These are phyloP conservation scores for Leptosomus discolor DNA, from an alignment of 2,113 vertebrate species.

Conservation along the genomic window DNA sequence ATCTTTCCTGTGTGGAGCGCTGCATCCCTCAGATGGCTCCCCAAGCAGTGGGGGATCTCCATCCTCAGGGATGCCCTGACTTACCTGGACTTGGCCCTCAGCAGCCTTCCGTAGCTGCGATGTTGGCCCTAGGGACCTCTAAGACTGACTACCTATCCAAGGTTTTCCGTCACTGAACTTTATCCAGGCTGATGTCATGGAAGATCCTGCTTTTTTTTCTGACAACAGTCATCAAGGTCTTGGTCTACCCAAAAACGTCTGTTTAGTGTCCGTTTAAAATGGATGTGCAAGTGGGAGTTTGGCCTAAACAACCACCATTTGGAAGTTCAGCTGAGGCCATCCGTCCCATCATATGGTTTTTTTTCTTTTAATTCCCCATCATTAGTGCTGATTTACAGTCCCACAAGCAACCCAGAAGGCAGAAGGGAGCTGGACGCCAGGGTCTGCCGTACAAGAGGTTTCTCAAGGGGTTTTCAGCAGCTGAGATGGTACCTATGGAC, in stretches of 20 bases:
- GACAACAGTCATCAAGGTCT: neutral
- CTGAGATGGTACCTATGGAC: neutral
- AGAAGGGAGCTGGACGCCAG: neutral
- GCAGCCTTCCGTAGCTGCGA: neutral
- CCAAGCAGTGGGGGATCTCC: neutral
- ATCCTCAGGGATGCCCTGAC: neutral
- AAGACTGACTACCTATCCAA: neutral
- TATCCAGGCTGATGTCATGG: neutral
- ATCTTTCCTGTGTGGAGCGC: neutral
- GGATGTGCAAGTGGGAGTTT: neutral
- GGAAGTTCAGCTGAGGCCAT: neutral
- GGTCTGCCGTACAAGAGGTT: neutral
- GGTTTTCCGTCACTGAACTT: neutral
- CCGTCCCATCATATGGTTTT: accelerated
- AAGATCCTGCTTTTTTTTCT: neutral
- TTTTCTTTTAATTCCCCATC: neutral
- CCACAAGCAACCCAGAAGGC: neutral
- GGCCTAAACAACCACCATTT: neutral
- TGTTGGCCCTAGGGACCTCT: neutral
- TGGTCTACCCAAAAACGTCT: neutral
- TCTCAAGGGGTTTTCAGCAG: neutral
- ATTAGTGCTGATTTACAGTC: neutral
- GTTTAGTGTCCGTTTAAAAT: neutral
- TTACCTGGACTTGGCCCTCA: neutral
- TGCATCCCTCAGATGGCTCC: neutral